Base-by-base conservation (phyloP, 2,888 invertebrate genomes). In the Zygogramma bicolorata region DNA sequence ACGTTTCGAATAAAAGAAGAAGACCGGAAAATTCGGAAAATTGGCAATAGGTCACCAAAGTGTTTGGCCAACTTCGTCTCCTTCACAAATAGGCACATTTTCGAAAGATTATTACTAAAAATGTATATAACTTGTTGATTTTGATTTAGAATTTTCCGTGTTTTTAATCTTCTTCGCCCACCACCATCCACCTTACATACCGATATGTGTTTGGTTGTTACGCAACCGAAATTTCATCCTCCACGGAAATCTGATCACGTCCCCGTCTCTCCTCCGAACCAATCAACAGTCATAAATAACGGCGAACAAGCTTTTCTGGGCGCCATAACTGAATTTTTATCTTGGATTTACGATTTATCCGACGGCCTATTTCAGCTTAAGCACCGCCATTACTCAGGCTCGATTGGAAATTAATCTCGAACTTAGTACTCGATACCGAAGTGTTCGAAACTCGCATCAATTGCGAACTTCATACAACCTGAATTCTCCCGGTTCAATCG, bases 341-440 rank as follows among this genome's bases (percentile, higher is more conserved):
- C 49, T 46, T 40, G 63, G 46, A 29, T 46, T 63, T 46, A 18
- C 63, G 63, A 63, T 63, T 63, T 27, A 42, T 20, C 20, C 29
- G 46, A 27, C 42, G 42, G 5, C 62, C 42, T 63, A 63, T 63
- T 46, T 63, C 63, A 46, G 46, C 2, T 18, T 20, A 63, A 63
- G 42, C 46, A 25, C 29, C 10, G 20, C 20, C 63, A 63, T 62
- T 62, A 62, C 63, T 38, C 65, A 65, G 40, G 18, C 59, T 29
- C 59, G 34, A 72, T 68, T 59, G 68, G 22, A 53, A 68, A 58
- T 72, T 65, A 68, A 63, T 65, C 68, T 63, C 65, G 57, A 68
- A 65, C 68, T 71, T 68, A 27, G 25, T 53, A 68, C 53, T 63
- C 31, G 60, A 68, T 68, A 68, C 58, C 46, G 53, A 58, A 62